Base-by-base conservation (phyloP, 2,888 invertebrate species). In the Brachypalpus laphriformis region DNA sequence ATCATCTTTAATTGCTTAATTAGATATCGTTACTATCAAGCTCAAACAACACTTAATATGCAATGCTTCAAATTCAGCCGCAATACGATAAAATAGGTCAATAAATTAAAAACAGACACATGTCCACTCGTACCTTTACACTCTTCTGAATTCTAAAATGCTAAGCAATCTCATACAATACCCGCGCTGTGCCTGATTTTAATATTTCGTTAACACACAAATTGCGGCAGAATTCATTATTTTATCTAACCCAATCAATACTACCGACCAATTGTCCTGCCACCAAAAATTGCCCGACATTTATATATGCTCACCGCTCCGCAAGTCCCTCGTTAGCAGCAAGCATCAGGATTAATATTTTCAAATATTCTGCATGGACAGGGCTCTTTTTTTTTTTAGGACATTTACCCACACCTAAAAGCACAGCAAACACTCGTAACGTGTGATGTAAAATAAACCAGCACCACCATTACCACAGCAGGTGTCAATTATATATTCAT, bases 401-500 rank as follows among this genome's bases (percentile, higher is more conserved):
- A 31, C 16, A 14, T 31, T 28, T 22, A 45, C 56, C 28, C 40
- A 42, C 28, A 3, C 31, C n/a, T 9, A 9, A 11, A 8, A 54
- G 34, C 16, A 34, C 1, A 8, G 47, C 22, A 14, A 56, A 57
- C 65, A 20, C 56, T 47, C 9, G 65, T 49, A 57, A 57, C 59
- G 42, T 37, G 31, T 20, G 37, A 59, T 72, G 82, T 59, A 34
- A 78, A 68, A 25, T 14, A 16, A 40, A 74, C 28, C 68, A 37
- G 45, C 54, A 66, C 49, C 70, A 51, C 57, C 49, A 56, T 57
- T 56, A 16, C 75, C 81, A 28, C 75, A 76, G 81, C 85, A 81
- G 81, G 81, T 85, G 85, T 85, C 71, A 85, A 85, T 85, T 85
- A 85, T 76, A 75, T 81, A 85, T 85, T 85, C 85, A 85, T 85